Conservation (phyloP, 2,888 invertebrate species). For the Eudasyphora cyanicolor region DNA sequence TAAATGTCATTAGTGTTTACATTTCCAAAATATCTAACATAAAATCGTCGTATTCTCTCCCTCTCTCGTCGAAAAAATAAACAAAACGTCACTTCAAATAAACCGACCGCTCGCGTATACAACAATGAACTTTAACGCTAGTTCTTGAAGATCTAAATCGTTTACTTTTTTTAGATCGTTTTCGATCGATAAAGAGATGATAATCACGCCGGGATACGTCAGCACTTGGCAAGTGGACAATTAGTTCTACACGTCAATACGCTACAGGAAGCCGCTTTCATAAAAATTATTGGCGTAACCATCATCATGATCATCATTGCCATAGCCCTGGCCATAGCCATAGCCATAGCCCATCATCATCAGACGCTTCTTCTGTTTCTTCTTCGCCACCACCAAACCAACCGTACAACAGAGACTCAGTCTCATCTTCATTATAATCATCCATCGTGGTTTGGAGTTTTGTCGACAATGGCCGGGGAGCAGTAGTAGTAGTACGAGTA, state of each 20-base stretch:
- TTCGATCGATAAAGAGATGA: slow-evolving; percentile 39
- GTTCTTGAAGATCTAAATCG: slow-evolving; percentile 54
- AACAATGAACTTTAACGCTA: background rate
- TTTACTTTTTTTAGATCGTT: no score
- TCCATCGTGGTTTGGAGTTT: no score
- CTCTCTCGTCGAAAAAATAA: background rate
- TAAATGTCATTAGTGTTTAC: slow-evolving; percentile 51
- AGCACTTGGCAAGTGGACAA: slow-evolving; percentile 75
- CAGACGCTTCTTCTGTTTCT: background rate
- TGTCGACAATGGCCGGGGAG: background rate
- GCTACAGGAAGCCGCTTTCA: slow-evolving; percentile 77
- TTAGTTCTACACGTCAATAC: slow-evolving; percentile 79
- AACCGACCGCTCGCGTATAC: background rate
- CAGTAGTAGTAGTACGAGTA: no score
- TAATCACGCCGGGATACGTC: slow-evolving; percentile 68
- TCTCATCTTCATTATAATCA: slow-evolving; percentile 43
- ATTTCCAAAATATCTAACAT: background rate
- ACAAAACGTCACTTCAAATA: slow-evolving; percentile 25
- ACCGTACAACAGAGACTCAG: background rate
- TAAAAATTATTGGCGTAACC: slow-evolving; percentile 67
- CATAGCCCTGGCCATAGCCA: slow-evolving; percentile 56
- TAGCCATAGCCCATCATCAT: slow-evolving; percentile 27
- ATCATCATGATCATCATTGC: slow-evolving; percentile 62
- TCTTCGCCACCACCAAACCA: background rate
- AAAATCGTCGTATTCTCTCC: no score